Conservation (phyloP, 2,113 vertebrate genomes). For the Circaetus cinerascens region DNA sequence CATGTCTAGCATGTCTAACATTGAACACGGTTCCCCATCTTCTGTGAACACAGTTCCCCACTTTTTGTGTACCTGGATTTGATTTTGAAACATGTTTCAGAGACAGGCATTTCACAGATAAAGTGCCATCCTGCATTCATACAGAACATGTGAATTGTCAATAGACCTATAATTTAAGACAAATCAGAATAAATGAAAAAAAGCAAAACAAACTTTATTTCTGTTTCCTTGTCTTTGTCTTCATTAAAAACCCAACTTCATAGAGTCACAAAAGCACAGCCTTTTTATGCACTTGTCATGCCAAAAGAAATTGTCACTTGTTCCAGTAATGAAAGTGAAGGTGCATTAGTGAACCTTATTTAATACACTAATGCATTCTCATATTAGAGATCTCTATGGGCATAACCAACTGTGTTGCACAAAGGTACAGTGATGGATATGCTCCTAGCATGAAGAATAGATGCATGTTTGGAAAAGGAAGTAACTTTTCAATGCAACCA, state of each 20-base stretch:
- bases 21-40: not conserved
- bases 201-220: not conserved
- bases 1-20: not conserved
- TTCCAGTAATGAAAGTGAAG: not conserved
- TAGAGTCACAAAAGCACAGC: not conserved
- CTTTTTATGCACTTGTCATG: not conserved
- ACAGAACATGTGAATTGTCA: not conserved
- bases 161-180: not conserved
- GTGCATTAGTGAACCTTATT: not conserved
- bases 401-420: not conserved
- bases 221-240: not conserved
- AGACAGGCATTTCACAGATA: not conserved
- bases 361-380: not conserved
- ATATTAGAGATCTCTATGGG: not conserved
- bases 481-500: not conserved
- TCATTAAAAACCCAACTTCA: not conserved
- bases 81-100: not conserved
- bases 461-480: not conserved
- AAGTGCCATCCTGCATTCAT: not conserved
- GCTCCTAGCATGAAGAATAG: not conserved
- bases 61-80: not conserved
- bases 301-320: not conserved
- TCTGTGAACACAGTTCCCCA: not conserved
- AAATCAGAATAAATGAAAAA: not conserved
- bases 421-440: not conserved